These are phyloP conservation scores for Drosophila neocordata DNA, from an alignment of 1,140 invertebrate species.

Conservation along the genomic window DNA sequence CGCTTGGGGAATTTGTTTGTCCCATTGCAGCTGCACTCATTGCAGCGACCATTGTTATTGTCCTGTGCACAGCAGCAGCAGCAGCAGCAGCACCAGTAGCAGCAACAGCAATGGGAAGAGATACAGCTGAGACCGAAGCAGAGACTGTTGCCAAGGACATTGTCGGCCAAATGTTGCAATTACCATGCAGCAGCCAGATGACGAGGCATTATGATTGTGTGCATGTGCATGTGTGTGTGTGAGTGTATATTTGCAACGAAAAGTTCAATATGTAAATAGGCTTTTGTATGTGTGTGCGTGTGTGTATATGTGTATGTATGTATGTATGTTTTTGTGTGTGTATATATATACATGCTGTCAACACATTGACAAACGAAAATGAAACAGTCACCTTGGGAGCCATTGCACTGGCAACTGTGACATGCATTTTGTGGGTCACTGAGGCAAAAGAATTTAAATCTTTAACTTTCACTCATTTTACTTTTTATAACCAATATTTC, in stretches of 20 bases:
- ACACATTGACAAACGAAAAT: conserved; percentile 74
- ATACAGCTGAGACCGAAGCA: conserved; percentile 53
- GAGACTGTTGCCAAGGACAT: conserved; percentile 54
- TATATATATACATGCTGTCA: conserved; percentile 53
- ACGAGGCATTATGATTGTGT: conserved; percentile 33
- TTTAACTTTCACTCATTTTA: conserved; percentile 5
- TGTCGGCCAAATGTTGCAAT: conserved; percentile 70
- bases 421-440: conserved; percentile 72
- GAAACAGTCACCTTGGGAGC: conserved; percentile 77
- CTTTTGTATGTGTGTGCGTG: conserved; percentile 16
- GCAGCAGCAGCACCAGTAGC: conserved; percentile 24
- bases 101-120: conserved; percentile 36
- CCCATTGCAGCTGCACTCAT: conserved; percentile 23
- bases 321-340: too few species aligned
- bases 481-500: neutral
- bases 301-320: conserved; percentile 23
- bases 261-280: conserved; percentile 20
- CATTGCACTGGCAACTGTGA: conserved; percentile 69
- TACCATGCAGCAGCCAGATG: conserved; percentile 67
- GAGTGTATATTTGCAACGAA: conserved; percentile 16
- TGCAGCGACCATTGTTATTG: conserved; percentile 39
- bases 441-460: conserved; percentile 39
- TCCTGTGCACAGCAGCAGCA: conserved; percentile 29
- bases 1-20: conserved; percentile 52
- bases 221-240: conserved; percentile 20